Conservation (phyloP, 2,797 vertebrate species). For the Rhodeus uyekii region DNA sequence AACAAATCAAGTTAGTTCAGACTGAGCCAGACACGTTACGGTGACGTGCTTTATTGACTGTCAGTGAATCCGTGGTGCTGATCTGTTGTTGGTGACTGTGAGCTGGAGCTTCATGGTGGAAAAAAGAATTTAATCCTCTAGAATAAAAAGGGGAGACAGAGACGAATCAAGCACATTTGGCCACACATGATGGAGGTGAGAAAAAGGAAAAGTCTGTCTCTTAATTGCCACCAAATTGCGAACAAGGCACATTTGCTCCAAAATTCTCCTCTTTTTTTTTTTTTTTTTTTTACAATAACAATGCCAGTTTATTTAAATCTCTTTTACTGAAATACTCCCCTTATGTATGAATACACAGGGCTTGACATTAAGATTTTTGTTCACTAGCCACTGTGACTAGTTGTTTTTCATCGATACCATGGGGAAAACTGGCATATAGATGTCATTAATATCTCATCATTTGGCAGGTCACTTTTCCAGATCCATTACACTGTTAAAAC, state of each 20-base stretch:
- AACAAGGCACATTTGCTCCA: not conserved
- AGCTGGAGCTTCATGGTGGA: conserved; percentile 96
- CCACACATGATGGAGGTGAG: not conserved
- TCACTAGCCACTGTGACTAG: no score
- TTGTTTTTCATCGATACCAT: no score
- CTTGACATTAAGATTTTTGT: no score
- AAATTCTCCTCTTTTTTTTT: no score
- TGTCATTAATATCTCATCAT: no score
- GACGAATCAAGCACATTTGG: not conserved
- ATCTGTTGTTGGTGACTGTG: conserved; percentile 93
- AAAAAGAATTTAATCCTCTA: conserved; percentile 97
- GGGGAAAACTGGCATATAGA: no score
- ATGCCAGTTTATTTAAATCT: not conserved
- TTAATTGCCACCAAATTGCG: no score
- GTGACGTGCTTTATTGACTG: not conserved
- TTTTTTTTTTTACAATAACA: not conserved
- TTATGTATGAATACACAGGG: not conserved
- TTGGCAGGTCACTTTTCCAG: no score
- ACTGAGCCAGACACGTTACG: conserved; percentile 18
- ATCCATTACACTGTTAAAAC: no score
- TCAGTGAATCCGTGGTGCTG: conserved; percentile 81
- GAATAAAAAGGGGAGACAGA: conserved; percentile 53
- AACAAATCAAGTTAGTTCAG: no score
- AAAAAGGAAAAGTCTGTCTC: no score
- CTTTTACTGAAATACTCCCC: not conserved